A percentile compares a stretch with the other conserved stretches of the same genome.
These are phyloP conservation scores for Callosobruchus maculatus DNA, from an alignment of 2,888 invertebrate species.

Conservation along the genomic window DNA sequence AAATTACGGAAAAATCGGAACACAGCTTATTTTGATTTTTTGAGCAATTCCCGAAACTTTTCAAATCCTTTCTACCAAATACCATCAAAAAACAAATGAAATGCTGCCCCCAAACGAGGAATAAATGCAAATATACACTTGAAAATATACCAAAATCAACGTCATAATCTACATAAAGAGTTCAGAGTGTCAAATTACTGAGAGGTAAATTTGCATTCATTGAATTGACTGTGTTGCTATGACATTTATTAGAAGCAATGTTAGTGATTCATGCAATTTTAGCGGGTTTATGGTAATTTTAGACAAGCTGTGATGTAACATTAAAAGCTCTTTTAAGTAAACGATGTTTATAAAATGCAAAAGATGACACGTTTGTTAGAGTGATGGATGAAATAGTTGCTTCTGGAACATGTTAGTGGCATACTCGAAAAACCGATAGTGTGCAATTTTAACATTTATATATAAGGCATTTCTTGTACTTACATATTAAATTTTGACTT, in stretches of 20 bases:
- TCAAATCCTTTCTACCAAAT: background rate
- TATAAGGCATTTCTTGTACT: conserved; percentile 14
- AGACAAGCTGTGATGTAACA: background rate
- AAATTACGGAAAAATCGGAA: background rate
- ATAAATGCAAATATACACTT: background rate
- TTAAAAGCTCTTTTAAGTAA: background rate
- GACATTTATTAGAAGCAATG: background rate
- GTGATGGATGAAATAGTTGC: background rate
- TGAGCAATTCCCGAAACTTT: background rate
- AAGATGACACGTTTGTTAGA: background rate
- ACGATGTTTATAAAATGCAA: background rate
- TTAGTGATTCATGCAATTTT: background rate
- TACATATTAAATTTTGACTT: conserved; percentile 20
- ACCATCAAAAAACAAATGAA: background rate
- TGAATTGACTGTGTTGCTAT: background rate
- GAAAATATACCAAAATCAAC: background rate
- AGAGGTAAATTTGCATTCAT: background rate
- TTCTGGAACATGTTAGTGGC: background rate
- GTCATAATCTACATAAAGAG: background rate
- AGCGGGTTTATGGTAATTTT: background rate
- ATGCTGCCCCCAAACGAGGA: background rate
- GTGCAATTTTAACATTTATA: background rate
- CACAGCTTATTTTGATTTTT: background rate
- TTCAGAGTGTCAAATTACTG: background rate
- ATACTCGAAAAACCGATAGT: background rate